phyloP scores from a whole-genome alignment of 2,797 vertebrate species.

The Eupleurogrammus muticus region DNA sequence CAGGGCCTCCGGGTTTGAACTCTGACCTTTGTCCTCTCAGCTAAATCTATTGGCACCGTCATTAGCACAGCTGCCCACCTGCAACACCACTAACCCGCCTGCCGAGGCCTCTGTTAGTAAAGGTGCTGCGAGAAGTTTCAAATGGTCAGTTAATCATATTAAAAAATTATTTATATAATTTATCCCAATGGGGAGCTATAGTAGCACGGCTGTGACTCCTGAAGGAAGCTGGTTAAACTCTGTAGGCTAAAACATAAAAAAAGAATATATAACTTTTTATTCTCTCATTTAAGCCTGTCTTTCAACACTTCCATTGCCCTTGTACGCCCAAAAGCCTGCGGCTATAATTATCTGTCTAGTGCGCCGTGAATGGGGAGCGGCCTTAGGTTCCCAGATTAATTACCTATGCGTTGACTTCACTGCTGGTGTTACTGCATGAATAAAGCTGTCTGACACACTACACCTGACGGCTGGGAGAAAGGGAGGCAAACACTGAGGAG shows the following conservation, averaged over 20 bases:
- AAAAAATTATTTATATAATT: background rate
- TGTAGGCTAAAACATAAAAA: slow-evolving; percentile 24
- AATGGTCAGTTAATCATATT: background rate
- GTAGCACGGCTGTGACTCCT: slow-evolving; percentile 5
- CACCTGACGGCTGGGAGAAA: slow-evolving; percentile 61
- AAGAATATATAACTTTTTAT: slow-evolving; percentile 54
- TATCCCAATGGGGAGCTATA: background rate
- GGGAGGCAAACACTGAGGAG: slow-evolving; percentile 43
- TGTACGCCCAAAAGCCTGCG: slow-evolving; percentile 54
- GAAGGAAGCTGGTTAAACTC: slow-evolving; percentile 36
- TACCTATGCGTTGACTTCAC: slow-evolving; percentile 70
- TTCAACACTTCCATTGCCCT: slow-evolving; percentile 66
- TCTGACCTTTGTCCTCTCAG: slow-evolving; percentile 52
- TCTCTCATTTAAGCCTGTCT: slow-evolving; percentile 57
- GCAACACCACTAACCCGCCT: background rate
- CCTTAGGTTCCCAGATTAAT: slow-evolving; percentile 77
- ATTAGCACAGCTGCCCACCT: slow-evolving; percentile 31
- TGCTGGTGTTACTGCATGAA: slow-evolving; percentile 67
- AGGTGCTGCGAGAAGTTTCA: background rate
- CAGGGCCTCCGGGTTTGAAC: slow-evolving; percentile 61
- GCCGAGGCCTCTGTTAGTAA: background rate
- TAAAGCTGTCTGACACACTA: slow-evolving; percentile 74
- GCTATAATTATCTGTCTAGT: slow-evolving; percentile 72
- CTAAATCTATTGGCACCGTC: slow-evolving; percentile 60
- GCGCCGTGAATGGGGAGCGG: slow-evolving; percentile 57